Evolutionary conservation across 2,113 vertebrate genomes (phyloP).

Genomic region (Tringa solitaria): DNA sequence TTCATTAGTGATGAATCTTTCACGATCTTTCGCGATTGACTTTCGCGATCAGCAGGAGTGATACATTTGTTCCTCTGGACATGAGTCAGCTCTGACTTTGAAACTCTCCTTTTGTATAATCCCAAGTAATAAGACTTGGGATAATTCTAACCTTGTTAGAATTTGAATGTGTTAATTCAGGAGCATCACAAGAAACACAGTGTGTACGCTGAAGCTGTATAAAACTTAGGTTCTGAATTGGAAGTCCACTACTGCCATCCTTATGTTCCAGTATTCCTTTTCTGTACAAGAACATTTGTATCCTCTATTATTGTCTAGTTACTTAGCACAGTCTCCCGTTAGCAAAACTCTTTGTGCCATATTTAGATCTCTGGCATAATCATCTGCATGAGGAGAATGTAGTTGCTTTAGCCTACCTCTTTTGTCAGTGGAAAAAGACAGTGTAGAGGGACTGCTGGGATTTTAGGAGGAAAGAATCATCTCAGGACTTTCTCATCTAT

Average conservation of each 20-base stretch:
- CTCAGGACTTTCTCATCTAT: background rate
- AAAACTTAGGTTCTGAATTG: background rate
- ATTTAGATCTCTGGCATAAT: background rate
- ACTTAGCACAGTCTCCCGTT: background rate
- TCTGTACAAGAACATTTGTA: background rate
- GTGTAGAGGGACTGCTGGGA: background rate
- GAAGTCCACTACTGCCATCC: background rate
- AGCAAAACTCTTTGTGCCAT: background rate
- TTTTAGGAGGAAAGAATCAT: background rate
- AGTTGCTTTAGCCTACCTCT: background rate
- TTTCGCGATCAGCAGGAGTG: accelerated
- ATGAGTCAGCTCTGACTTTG: background rate
- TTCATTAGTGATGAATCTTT: too few relatives aligned
- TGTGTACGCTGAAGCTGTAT: too few relatives aligned
- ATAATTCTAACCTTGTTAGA: background rate
- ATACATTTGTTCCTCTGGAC: background rate
- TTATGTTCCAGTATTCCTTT: background rate
- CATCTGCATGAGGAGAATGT: background rate
- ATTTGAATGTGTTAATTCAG: background rate
- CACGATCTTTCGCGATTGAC: too few relatives aligned
- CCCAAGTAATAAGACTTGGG: background rate
- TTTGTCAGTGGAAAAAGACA: background rate
- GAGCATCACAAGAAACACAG: background rate
- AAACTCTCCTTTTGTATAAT: background rate
- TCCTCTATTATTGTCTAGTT: background rate